Evolutionary conservation across 2,113 vertebrate species (phyloP).

Genomic region (Turnix velox): DNA sequence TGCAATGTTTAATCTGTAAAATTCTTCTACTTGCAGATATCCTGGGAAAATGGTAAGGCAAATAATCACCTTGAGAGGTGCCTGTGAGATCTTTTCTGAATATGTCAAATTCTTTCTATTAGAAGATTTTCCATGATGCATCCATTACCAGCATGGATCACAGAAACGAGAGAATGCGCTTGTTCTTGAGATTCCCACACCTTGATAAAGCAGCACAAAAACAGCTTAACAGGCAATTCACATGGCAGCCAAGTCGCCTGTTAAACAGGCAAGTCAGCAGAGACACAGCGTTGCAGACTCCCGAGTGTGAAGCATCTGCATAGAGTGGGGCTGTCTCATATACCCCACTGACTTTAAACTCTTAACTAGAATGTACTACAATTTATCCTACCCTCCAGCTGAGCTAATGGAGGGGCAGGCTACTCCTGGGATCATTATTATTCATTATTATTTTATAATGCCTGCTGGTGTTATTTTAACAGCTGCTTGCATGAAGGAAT

Average conservation of each 20-base stretch:
- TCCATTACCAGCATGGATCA: neutral
- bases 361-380: neutral
- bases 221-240: neutral
- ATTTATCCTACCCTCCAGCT: neutral
- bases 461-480: neutral
- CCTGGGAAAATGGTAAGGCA: neutral
- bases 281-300: neutral
- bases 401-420: neutral
- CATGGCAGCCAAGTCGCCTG: neutral
- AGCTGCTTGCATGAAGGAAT: neutral
- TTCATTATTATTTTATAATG: constrained; percentile 18
- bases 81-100: neutral
- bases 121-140: neutral
- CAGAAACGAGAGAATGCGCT: fast-evolving
- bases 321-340: neutral
- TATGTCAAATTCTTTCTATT: neutral
- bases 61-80: neutral
- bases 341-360: neutral
- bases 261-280: neutral
- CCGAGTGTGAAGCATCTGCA: neutral
- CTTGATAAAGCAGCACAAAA: neutral
- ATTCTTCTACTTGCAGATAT: neutral
- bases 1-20: neutral
- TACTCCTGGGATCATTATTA: neutral
- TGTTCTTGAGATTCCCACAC: neutral